These are phyloP conservation scores for Salarias fasciatus DNA, from an alignment of 2,797 vertebrate genomes.

Conservation along the genomic window DNA sequence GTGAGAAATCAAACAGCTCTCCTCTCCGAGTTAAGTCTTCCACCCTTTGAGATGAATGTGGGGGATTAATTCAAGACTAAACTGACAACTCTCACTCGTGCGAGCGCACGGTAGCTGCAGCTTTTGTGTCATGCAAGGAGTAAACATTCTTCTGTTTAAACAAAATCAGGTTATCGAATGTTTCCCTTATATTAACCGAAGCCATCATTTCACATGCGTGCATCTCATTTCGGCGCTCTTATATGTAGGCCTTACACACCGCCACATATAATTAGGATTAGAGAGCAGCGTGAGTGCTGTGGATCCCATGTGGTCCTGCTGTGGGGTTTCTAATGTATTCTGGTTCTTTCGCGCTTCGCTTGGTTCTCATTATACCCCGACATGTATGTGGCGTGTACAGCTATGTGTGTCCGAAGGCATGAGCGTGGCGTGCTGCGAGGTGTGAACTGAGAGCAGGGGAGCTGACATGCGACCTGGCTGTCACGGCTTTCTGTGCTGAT, in stretches of 20 bases:
- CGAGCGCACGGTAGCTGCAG: no score
- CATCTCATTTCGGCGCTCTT: background rate
- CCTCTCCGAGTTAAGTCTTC: constrained; percentile 5
- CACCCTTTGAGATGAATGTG: background rate
- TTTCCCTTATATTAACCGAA: background rate
- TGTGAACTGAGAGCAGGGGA: constrained; percentile 11
- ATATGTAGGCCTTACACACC: constrained; percentile 15
- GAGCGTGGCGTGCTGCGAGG: constrained; percentile 3
- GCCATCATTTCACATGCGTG: background rate
- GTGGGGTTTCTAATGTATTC: constrained; percentile 34
- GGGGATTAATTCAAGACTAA: background rate
- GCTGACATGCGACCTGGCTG: background rate
- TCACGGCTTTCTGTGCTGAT: constrained; percentile 6
- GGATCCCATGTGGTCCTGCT: constrained; percentile 15
- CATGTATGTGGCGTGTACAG: constrained; percentile 26
- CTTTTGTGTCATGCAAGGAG: no score
- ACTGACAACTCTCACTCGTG: no score
- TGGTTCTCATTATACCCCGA: constrained; percentile 26
- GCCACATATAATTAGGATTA: constrained; percentile 55
- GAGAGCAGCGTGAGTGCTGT: constrained; percentile 29
- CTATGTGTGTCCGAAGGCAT: constrained; percentile 13
- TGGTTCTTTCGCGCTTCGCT: constrained; percentile 15
- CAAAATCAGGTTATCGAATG: constrained; percentile 14
- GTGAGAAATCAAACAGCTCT: background rate
- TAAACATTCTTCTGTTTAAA: background rate